Percentiles rank a stretch among this genome's conserved stretches.
Evolutionary conservation across 1,140 invertebrate species (phyloP).

Genomic region (Papilio xuthus): DNA sequence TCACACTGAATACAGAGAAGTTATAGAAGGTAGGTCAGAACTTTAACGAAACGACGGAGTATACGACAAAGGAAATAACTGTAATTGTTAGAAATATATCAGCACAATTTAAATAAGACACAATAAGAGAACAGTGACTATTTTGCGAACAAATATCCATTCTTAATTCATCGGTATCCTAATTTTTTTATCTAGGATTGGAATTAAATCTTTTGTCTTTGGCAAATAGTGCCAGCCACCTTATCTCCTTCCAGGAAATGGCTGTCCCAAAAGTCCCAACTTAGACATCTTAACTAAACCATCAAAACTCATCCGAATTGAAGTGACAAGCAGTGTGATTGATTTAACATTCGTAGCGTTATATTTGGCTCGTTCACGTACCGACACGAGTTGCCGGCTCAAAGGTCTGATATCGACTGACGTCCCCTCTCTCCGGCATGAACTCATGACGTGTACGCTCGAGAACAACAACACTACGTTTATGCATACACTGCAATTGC

Average conservation of each 20-base stretch:
- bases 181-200: too few species aligned
- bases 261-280: neutral
- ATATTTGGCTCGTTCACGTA: too few species aligned
- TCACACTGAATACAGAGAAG: neutral
- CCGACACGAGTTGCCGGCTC: too few species aligned
- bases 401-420: too few species aligned
- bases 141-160: neutral
- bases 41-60: neutral
- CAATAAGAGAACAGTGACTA: too few species aligned
- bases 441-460: too few species aligned
- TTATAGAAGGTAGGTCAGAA: neutral
- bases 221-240: neutral
- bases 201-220: neutral
- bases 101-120: neutral
- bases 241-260: neutral
- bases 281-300: neutral
- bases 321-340: neutral
- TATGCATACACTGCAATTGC: neutral
- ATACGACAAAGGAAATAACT: neutral
- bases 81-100: neutral
- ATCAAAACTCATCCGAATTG: neutral
- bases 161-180: neutral
- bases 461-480: too few species aligned
- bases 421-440: too few species aligned
- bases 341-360: too few species aligned